Evolutionary conservation across 2,888 invertebrate genomes (phyloP).

Genomic region (Pediacus dermestoides): DNA sequence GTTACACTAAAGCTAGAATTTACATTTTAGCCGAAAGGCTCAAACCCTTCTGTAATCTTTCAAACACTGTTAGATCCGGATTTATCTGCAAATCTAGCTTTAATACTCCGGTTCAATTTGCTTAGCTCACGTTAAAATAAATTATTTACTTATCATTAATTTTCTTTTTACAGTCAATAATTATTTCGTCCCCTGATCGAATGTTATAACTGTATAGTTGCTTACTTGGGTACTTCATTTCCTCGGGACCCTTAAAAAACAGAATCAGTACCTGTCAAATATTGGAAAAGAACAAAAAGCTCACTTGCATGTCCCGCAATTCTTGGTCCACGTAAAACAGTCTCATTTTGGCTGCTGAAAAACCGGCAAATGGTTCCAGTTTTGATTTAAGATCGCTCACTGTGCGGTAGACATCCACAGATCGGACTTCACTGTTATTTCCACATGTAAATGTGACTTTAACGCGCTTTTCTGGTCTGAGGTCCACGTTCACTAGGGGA

Average conservation of each 20-base stretch:
- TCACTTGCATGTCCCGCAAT: constrained; percentile 54
- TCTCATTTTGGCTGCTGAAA: constrained; percentile 80
- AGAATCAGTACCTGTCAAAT: not conserved
- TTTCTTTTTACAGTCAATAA: constrained; percentile 76
- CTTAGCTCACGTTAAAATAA: no score
- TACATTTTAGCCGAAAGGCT: no score
- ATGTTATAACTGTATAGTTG: constrained; percentile 90
- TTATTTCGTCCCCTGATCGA: constrained; percentile 84
- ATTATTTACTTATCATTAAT: constrained; percentile 29
- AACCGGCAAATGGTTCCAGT: constrained; percentile 75
- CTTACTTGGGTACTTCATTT: constrained; percentile 85
- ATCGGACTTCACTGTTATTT: constrained; percentile 67
- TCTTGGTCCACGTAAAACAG: constrained; percentile 87
- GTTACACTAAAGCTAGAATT: no score
- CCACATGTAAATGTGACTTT: constrained; percentile 82
- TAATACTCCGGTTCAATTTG: no score
- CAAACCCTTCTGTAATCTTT: no score
- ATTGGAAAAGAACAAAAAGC: constrained; percentile 11
- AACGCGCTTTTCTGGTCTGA: constrained; percentile 81
- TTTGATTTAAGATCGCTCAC: constrained; percentile 79
- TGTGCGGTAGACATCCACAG: constrained; percentile 75
- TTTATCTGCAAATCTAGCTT: no score
- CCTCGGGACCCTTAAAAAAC: constrained; percentile 71
- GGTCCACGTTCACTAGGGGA: constrained; percentile 83
- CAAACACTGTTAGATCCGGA: no score